phyloP scores from a whole-genome alignment of 2,113 vertebrate species.

The Chaenogobius annularis region DNA sequence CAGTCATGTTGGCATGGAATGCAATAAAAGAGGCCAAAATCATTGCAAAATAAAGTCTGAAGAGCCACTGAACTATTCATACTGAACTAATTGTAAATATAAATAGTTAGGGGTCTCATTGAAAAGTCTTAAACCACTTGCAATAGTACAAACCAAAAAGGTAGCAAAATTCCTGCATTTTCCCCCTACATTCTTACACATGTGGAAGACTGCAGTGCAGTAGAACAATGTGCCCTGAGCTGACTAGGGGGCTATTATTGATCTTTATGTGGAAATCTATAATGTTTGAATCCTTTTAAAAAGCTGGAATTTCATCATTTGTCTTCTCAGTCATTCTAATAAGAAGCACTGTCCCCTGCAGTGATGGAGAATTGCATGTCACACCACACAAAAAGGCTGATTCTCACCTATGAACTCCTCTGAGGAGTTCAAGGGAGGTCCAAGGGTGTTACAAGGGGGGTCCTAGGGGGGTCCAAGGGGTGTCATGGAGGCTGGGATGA shows the following conservation, averaged over 20 bases:
- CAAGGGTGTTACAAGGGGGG: too few species aligned
- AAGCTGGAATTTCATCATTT: slow-evolving; percentile 3
- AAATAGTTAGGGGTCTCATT: too few species aligned
- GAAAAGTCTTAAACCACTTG: too few species aligned
- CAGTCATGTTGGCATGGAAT: too few species aligned
- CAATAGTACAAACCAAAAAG: too few species aligned
- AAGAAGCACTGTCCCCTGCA: not conserved
- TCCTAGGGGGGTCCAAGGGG: not conserved
- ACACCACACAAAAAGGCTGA: not conserved
- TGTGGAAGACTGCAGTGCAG: not conserved
- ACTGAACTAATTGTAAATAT: too few species aligned
- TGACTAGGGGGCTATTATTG: not conserved
- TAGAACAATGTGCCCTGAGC: not conserved
- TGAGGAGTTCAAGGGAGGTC: not conserved
- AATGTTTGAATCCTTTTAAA: slow-evolving; percentile 8
- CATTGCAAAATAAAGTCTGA: too few species aligned
- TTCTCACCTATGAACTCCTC: not conserved
- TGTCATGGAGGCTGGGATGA: not conserved
- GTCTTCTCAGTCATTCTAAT: not conserved
- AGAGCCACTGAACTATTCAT: too few species aligned
- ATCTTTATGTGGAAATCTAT: slow-evolving; percentile 6
- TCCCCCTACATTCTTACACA: not conserved
- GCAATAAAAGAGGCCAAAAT: too few species aligned
- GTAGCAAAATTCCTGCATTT: not conserved
- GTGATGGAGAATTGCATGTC: not conserved